phyloP scores from a whole-genome alignment of 35 echinoderm and acorn worm genomes.

The Diadema setosum region DNA sequence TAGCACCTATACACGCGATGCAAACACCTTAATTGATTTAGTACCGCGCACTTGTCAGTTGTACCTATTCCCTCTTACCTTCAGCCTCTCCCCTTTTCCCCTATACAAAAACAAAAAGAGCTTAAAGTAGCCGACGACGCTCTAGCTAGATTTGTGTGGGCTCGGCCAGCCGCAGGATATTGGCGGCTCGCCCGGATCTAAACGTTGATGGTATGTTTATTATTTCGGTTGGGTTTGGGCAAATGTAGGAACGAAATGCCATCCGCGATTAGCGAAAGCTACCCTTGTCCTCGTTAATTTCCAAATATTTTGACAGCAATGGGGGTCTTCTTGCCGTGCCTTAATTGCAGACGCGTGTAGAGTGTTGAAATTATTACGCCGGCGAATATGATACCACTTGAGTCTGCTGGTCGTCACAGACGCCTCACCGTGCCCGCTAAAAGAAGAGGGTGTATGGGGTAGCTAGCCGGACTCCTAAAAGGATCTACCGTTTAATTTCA shows the following conservation, averaged over 20 bases:
- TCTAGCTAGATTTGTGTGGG: too few species aligned
- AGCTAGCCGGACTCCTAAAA: too few species aligned
- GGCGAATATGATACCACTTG: background rate
- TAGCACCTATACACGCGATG: background rate
- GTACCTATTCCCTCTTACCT: background rate
- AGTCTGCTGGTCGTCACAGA: too few species aligned
- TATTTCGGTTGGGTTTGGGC: background rate
- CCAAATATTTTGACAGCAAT: slow-evolving; percentile 7
- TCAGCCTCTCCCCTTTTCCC: background rate
- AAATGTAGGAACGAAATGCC: background rate
- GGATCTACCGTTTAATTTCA: too few species aligned
- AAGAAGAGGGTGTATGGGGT: too few species aligned
- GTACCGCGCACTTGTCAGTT: background rate
- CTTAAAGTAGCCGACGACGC: too few species aligned
- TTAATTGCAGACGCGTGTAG: background rate
- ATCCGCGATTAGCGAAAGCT: background rate
- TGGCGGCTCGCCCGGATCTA: background rate
- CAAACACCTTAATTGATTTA: slow-evolving; percentile 27
- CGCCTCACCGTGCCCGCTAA: too few species aligned
- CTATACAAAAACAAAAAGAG: too few species aligned
- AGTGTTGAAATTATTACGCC: background rate
- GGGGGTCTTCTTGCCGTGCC: background rate
- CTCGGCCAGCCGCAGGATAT: too few species aligned
- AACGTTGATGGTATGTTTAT: background rate
- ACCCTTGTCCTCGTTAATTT: background rate